Conservation (phyloP, 2,888 invertebrate genomes). For the Theristus sp. region DNA sequence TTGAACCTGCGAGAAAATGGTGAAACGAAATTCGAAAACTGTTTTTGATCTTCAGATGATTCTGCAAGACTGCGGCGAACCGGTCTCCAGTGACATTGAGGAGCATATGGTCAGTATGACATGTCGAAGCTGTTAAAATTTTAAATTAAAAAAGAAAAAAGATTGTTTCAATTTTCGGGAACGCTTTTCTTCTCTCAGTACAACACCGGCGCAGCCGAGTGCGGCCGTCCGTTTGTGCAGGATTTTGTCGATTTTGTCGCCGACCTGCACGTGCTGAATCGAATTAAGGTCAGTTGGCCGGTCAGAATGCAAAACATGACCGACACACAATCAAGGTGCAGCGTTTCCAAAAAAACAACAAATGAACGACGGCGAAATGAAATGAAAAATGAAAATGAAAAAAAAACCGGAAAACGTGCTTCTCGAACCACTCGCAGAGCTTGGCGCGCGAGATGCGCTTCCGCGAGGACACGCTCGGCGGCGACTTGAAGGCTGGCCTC, state of each 20-base stretch:
- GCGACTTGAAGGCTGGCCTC: slow-evolving; percentile 81
- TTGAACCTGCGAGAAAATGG: neutral
- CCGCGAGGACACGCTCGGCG: slow-evolving; percentile 54
- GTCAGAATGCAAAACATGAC: no score
- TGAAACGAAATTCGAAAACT: neutral
- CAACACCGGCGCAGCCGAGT: slow-evolving; percentile 71
- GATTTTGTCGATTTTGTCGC: slow-evolving; percentile 85
- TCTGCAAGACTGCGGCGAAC: slow-evolving; percentile 61
- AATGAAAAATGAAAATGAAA: no score
- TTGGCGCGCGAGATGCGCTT: slow-evolving; percentile 12
- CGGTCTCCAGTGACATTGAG: slow-evolving; percentile 36
- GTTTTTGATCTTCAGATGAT: slow-evolving; percentile 33
- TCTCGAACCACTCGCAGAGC: no score
- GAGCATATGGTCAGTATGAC: slow-evolving; percentile 24
- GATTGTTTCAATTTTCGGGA: neutral
- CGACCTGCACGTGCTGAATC: slow-evolving; percentile 84
- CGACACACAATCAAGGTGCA: no score
- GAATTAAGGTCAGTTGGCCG: slow-evolving; percentile 82
- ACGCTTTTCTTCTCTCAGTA: slow-evolving; percentile 18
- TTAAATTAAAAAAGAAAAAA: neutral
- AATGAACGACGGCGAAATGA: no score
- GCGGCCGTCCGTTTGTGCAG: slow-evolving; percentile 68
- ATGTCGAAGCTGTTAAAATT: neutral
- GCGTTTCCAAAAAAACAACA: no score
- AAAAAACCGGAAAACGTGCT: no score